These are phyloP conservation scores for Uloborus diversus DNA, from an alignment of 1,140 invertebrate genomes.

Conservation along the genomic window DNA sequence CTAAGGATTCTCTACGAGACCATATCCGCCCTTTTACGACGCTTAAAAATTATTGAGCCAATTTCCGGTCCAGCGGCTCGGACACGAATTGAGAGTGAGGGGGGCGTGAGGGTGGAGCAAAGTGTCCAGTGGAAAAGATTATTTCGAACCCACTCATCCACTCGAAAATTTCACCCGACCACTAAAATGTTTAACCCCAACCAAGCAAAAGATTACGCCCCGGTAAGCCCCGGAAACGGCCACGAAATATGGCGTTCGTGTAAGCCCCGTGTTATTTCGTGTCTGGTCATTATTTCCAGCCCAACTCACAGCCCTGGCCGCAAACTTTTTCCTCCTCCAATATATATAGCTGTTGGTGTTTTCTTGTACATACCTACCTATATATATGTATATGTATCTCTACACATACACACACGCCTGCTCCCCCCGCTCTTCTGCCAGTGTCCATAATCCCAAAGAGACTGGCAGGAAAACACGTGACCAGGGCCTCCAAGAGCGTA, in stretches of 20 bases:
- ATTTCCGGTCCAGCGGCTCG: conserved; percentile 17
- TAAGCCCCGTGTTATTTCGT: conserved; percentile 50
- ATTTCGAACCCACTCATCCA: conserved; percentile 23
- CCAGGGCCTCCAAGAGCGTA: conserved; percentile 17
- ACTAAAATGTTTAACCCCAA: conserved; percentile 42
- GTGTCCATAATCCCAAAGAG: conserved; percentile 45
- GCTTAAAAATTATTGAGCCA: conserved; percentile 39
- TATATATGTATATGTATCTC: too few species aligned
- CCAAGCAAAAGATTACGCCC: conserved; percentile 48
- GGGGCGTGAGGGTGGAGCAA: background rate
- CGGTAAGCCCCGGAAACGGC: conserved; percentile 37
- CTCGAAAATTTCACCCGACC: conserved; percentile 25
- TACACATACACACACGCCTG: too few species aligned
- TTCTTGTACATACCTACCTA: conserved; percentile 27
- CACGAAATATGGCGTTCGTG: conserved; percentile 39
- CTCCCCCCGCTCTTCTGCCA: conserved; percentile 3
- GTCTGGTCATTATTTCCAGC: conserved; percentile 50
- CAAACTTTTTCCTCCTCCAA: conserved; percentile 16
- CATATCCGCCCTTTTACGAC: conserved; percentile 18
- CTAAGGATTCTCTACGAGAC: background rate
- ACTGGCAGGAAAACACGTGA: conserved; percentile 25
- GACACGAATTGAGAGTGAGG: conserved; percentile 1
- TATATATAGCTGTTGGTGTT: background rate
- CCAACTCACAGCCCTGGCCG: conserved; percentile 13
- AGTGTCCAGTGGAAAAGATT: conserved; percentile 23